Evolutionary conservation across 2,113 vertebrate species (phyloP).

Genomic region (Brienomyrus brachyistius): DNA sequence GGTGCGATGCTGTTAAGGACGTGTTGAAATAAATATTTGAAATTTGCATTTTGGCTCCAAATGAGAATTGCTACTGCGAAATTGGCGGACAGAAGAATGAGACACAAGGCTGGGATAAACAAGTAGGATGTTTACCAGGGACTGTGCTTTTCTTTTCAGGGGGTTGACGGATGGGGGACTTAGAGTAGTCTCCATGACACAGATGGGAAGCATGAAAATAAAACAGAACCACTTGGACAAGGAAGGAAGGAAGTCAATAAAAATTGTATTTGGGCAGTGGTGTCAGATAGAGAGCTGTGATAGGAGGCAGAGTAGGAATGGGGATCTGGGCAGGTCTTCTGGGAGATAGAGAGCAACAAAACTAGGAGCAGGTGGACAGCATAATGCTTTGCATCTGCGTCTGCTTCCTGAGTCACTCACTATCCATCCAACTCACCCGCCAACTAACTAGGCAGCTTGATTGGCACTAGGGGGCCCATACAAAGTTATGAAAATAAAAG

Average conservation of each 20-base stretch:
- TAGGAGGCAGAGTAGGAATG: neutral
- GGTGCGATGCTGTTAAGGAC: neutral
- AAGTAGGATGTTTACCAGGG: neutral
- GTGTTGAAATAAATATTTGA: neutral
- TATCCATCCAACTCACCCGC: too few species aligned
- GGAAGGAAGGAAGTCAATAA: neutral
- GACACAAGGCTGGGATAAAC: neutral
- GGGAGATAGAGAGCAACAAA: neutral
- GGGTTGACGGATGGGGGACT: neutral
- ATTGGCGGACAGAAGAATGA: neutral
- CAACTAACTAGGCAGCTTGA: neutral
- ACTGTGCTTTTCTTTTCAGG: neutral
- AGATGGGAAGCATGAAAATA: neutral
- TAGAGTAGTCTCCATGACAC: neutral
- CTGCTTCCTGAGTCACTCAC: neutral
- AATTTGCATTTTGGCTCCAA: neutral
- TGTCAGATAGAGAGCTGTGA: neutral
- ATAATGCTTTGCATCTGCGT: neutral
- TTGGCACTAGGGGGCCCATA: neutral
- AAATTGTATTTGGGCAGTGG: neutral
- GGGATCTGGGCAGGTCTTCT: neutral
- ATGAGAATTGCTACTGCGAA: neutral
- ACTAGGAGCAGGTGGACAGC: neutral
- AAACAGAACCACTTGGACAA: neutral
- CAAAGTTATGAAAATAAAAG: neutral